Base-by-base conservation (phyloP, 2,113 vertebrate genomes). In the Tragelaphus scriptus region DNA sequence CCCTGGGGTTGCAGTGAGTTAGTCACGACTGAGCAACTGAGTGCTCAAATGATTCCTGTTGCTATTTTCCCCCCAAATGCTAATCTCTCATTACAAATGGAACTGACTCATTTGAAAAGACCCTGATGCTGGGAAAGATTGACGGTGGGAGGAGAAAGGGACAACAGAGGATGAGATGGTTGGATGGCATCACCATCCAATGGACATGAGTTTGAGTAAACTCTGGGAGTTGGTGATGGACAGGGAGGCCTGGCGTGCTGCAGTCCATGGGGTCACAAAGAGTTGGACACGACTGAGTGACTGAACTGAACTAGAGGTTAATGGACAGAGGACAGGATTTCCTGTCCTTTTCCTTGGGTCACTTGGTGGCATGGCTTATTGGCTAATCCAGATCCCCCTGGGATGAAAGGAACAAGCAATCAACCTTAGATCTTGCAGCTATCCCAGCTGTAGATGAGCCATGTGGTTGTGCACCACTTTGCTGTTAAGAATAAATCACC, bases 91-190 rank as follows among this genome's bases (percentile, higher is more conserved):
- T 53, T 65, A 40, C 21, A 82, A n/a, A 47, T 92, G 28, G 85
- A 92, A 80, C 26, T 14, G 21, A 21, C 17, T 36, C 65, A 36
- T 71, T 36, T 71, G 65, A 71, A 71, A 11, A 36, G 32, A 71
- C 65, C n/a, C 65, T 21, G 65, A 36, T 71, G n/a, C n/a, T 21
- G n/a, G 65, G 65, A 36, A 36, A 71, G n/a, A 5, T 36, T 36
- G n/a, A 36, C 21, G 2, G 65, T n/a, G 19, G n/a, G 65, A 71
- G 17, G 17, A 36, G n/a, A 71, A 71, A 17, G n/a, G 17, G 9
- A 71, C 0, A 0, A 36, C 17, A 71, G 65, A 71, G n/a, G n/a
- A 11, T 71, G n/a, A 21, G 65, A 36, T 21, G 8, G 9, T 6
- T 71, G 65, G 8, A 36, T 71, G 65, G 17, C 17, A 36, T 21